phyloP scores from a whole-genome alignment of 2,113 vertebrate genomes.

The Nothobranchius furzeri region DNA sequence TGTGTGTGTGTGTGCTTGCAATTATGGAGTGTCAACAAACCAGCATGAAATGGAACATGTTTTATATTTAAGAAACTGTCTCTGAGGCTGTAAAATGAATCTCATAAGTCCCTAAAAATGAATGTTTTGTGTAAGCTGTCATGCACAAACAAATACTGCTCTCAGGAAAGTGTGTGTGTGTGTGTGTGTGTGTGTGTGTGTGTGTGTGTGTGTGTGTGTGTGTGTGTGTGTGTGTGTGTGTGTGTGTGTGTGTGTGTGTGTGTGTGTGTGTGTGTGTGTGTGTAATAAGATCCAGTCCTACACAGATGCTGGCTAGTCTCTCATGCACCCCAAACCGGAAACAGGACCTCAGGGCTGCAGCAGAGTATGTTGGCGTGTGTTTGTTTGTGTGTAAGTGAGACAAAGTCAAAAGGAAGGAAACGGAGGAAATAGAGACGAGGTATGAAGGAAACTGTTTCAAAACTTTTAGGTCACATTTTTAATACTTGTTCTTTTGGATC shows the following conservation, averaged over 20 bases:
- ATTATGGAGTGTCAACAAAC: conserved; percentile 26
- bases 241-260: conserved; percentile 38
- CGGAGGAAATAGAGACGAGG: background rate
- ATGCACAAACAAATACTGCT: conserved; percentile 15
- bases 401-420: conserved; percentile 12
- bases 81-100: conserved; percentile 12
- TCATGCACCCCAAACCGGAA: conserved; percentile 48
- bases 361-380: conserved; percentile 11
- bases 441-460: conserved; percentile 10
- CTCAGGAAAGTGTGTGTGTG: conserved; percentile 18
- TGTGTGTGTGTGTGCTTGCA: background rate
- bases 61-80: background rate
- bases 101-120: conserved; percentile 18
- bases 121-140: conserved; percentile 1
- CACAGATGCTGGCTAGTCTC: conserved; percentile 44
- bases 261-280: conserved; percentile 32
- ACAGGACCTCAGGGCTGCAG: conserved; percentile 42
- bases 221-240: conserved; percentile 25
- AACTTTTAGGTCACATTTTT: conserved; percentile 12
- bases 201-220: conserved; percentile 32
- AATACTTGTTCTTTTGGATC: background rate
- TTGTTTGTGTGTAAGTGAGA: conserved; percentile 16
- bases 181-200: conserved; percentile 38
- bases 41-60: conserved; percentile 32
- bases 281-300: conserved; percentile 42